Evolutionary conservation across 2,888 invertebrate genomes (phyloP), one percentile per base, ranked within the genome.

Genomic region (Cryptosula pallasiana): DNA sequence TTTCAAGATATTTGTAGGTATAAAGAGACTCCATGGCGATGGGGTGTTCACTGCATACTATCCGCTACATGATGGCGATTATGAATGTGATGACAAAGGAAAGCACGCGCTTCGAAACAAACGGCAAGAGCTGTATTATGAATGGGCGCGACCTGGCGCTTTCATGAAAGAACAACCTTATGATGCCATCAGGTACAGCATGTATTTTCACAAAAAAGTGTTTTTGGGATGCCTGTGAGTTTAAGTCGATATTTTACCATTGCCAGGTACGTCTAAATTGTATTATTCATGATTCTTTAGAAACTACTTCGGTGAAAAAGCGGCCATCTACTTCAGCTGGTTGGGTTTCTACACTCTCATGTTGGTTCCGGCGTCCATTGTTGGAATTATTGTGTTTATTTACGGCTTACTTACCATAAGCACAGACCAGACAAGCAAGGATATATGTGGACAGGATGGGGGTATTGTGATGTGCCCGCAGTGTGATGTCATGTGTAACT

Each of bases 331-430:
- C 83, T 95, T 95, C 84, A 94, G 95, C 2, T 95, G 95, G 95
- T 87, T 95, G 71, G 95, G 95, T 20, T 95, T 92, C 85, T 95
- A 95, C 85, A 95, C 95, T 0, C 91, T 92, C 81, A 94, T 94
- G 92, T 84, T 95, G 76, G 88, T 95, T 34, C 90, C 93, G 13
- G 79, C 83, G 0, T 79, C 84, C 13, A 76, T 82, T 55, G 73
- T 83, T 13, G 84, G 84, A n/a, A 73, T 84, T 2, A 73, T 77
- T 23, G 82, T 83, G 71, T 83, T 82, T 76, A 77, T 85, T 58
- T 84, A 83, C 75, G 83, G 84, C 13, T 71, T 80, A 35, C 77
- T 77, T 58, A 80, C 80, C 73, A 80, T 81, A 75, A 73, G 74
- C 35, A 74, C 77, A 35, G 82, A 82, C 73, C 58, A 72, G 2